Evolutionary conservation across 2,888 invertebrate species (phyloP).

Genomic region (Cyrtodaria siliqua): DNA sequence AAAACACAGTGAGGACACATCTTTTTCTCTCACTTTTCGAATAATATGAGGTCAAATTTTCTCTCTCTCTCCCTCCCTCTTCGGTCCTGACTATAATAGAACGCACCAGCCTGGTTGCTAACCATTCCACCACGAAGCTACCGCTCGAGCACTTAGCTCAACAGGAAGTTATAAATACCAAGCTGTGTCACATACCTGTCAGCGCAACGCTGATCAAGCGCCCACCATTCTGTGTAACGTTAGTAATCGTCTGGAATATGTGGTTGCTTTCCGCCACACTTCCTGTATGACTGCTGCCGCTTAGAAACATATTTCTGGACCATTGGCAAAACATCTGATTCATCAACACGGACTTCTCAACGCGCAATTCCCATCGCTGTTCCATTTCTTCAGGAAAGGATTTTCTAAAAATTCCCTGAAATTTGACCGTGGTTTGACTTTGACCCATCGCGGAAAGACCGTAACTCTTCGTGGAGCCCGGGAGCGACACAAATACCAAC

Average conservation of each 20-base stretch:
- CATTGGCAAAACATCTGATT: conserved; percentile 54
- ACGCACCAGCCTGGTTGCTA: too few species aligned
- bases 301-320: conserved; percentile 29
- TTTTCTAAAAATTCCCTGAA: conserved; percentile 75
- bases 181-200: conserved; percentile 66
- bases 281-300: conserved; percentile 9
- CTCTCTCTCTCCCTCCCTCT: too few species aligned
- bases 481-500: conserved; percentile 56
- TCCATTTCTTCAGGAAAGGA: conserved; percentile 58
- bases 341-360: conserved; percentile 74
- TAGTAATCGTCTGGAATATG: conserved; percentile 69
- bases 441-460: conserved; percentile 54
- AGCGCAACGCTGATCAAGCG: conserved; percentile 75
- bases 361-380: conserved; percentile 73
- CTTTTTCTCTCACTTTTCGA: too few species aligned
- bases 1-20: too few species aligned
- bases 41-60: too few species aligned
- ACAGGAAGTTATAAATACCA: too few species aligned
- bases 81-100: too few species aligned
- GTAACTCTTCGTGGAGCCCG: conserved; percentile 18
- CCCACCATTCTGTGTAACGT: conserved; percentile 69
- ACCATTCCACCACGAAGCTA: too few species aligned
- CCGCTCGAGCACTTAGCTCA: too few species aligned
- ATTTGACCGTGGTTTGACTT: conserved; percentile 47
- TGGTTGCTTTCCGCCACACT: conserved; percentile 54